Evolutionary conservation across 2,888 invertebrate species (phyloP), one percentile per base, ranked within the genome.

Genomic region (Acanthosepion pharaonis): DNA sequence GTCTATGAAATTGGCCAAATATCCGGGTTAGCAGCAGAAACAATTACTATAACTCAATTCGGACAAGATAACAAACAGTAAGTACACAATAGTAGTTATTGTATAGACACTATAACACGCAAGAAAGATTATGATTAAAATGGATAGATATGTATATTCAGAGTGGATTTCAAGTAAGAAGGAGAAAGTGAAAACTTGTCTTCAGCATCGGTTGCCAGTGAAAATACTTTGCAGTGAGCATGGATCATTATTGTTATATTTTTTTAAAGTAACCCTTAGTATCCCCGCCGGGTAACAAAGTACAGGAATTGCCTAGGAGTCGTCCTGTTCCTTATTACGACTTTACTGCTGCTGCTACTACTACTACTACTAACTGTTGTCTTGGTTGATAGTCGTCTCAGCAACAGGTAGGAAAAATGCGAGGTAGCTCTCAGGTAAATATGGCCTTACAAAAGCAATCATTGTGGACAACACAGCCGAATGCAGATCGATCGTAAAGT

Each of bases 1-100:
- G 78, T 64, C 64, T 28, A 28, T 28, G 28, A 28, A n/a, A n/a
- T n/a, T 78, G 78, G n/a, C n/a, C 78, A 78, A 78, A 78, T 78
- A 78, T 78, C 78, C 78, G 78, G 78, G 78, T 78, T 78, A 78
- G 78, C n/a, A 78, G 78, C 78, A n/a, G n/a, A n/a, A n/a, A 78
- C 28, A n/a, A 78, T 78, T 28, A 78, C 78, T n/a, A 78, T 78
- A 78, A 78, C 18, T 78, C n/a, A 78, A 78, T n/a, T 78, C 8
- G 28, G 78, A 78, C 78, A 28, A n/a, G 28, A 78, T 78, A 78
- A 78, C 78, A 78, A 78, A 78, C 9, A 28, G 78, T 78, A 28
- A 78, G 78, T 28, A 78, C 9, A 28, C 8, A 28, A 9, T 5
- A n/a, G n/a, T 78, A 1, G 78, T n/a, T 78, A 8, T 18, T 18